Evolutionary conservation across 1,140 invertebrate species (phyloP).

Genomic region (Papilio helenus): DNA sequence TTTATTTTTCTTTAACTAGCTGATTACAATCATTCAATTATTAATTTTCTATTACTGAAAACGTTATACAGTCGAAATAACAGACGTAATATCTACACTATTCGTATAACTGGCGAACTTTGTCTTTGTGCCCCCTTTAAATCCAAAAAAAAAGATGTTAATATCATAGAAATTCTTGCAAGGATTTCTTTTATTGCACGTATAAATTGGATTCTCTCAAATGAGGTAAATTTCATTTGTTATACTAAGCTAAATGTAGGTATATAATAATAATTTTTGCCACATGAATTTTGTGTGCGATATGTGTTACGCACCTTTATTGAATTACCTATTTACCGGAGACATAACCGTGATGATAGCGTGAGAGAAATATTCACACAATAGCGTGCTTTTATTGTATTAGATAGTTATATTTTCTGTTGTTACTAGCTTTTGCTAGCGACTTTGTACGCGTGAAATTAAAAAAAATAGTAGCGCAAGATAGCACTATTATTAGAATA

Average conservation of each 20-base stretch:
- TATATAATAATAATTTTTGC: slow-evolving; percentile 49
- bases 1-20: no score
- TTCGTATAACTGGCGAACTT: no score
- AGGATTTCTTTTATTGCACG: slow-evolving; percentile 59
- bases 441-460: no score
- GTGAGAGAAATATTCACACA: not conserved
- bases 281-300: slow-evolving; percentile 42
- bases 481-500: no score
- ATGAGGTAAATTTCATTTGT: slow-evolving; percentile 57
- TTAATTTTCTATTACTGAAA: no score
- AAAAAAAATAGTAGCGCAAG: no score
- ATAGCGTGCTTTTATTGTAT: not conserved
- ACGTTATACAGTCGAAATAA: no score
- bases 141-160: no score
- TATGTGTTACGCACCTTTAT: slow-evolving; percentile 42
- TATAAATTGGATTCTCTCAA: slow-evolving; percentile 60
- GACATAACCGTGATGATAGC: slow-evolving; percentile 25
- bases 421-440: not conserved
- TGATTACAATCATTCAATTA: no score
- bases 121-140: no score
- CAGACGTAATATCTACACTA: no score
- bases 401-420: no score
- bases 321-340: slow-evolving; percentile 42
- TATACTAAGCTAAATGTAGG: slow-evolving; percentile 46
- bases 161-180: slow-evolving; percentile 48